phyloP scores from a whole-genome alignment of 2,113 vertebrate species.

The Nesogale talazaci region DNA sequence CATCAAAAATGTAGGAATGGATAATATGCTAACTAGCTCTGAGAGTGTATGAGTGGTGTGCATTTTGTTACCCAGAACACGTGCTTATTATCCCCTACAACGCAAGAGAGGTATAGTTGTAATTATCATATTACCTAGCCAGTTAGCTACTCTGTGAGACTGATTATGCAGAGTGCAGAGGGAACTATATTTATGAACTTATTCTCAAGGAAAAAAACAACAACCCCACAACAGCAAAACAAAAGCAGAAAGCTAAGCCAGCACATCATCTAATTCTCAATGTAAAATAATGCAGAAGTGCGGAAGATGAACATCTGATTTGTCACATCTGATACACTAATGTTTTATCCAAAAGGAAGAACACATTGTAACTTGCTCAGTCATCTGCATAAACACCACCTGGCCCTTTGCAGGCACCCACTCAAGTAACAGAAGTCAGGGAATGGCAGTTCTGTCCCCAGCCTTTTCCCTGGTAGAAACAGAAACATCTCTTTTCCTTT shows the following conservation, averaged over 20 bases:
- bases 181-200: conserved; percentile 86
- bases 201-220: conserved; percentile 80
- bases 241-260: conserved; percentile 86
- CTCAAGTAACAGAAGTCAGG: conserved; percentile 93
- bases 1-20: background rate
- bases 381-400: conserved; percentile 99
- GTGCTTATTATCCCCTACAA: conserved; percentile 69
- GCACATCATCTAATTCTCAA: conserved; percentile 90
- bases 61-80: conserved; percentile 71
- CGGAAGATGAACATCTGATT: conserved; percentile 98
- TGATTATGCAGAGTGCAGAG: conserved; percentile 84
- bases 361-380: conserved; percentile 98
- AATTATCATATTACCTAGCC: conserved; percentile 84
- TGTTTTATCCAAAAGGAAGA: conserved; percentile 99
- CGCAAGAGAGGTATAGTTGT: conserved; percentile 68
- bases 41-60: conserved; percentile 54
- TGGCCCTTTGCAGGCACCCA: conserved; percentile 95
- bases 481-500: conserved; percentile 64
- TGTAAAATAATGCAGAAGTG: conserved; percentile 92
- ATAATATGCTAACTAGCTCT: background rate
- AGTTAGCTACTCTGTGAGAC: conserved; percentile 82
- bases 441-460: conserved; percentile 84
- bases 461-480: conserved; percentile 85
- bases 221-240: background rate
- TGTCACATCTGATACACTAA: conserved; percentile 99